phyloP scores from a whole-genome alignment of 2,888 invertebrate species.

The Ophioninae sp. region DNA sequence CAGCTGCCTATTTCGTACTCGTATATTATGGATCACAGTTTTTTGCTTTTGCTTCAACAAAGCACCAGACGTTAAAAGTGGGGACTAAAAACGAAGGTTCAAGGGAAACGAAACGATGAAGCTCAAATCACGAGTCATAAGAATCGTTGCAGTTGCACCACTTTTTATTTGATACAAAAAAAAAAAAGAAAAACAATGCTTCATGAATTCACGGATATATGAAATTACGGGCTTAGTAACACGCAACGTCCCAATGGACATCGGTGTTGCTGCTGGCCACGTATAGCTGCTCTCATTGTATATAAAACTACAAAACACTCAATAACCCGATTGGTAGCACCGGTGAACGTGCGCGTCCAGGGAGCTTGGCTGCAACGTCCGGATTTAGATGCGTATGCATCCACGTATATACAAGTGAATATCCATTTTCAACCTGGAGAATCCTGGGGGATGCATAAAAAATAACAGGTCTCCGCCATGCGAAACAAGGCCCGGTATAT shows the following conservation, averaged over 20 bases:
- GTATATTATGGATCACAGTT: no score
- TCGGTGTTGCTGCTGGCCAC: background rate
- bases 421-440: slow-evolving; percentile 20
- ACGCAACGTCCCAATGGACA: background rate
- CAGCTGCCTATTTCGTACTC: no score
- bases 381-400: slow-evolving; percentile 23
- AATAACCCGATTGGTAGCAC: slow-evolving; percentile 51
- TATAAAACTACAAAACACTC: background rate
- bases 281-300: background rate
- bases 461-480: slow-evolving; percentile 51
- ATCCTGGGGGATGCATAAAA: slow-evolving; percentile 58
- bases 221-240: slow-evolving; percentile 6
- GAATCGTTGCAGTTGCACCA: background rate
- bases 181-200: background rate
- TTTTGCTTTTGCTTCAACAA: no score
- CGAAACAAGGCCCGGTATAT: slow-evolving; percentile 31
- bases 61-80: background rate
- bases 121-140: background rate
- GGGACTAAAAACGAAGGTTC: background rate
- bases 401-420: background rate
- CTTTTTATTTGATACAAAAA: background rate
- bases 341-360: slow-evolving; percentile 24
- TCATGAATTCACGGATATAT: background rate
- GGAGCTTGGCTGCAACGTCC: slow-evolving; percentile 1
- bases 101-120: background rate